phyloP scores from a whole-genome alignment of 2,797 vertebrate species.

The Ctenosaura bakeri region DNA sequence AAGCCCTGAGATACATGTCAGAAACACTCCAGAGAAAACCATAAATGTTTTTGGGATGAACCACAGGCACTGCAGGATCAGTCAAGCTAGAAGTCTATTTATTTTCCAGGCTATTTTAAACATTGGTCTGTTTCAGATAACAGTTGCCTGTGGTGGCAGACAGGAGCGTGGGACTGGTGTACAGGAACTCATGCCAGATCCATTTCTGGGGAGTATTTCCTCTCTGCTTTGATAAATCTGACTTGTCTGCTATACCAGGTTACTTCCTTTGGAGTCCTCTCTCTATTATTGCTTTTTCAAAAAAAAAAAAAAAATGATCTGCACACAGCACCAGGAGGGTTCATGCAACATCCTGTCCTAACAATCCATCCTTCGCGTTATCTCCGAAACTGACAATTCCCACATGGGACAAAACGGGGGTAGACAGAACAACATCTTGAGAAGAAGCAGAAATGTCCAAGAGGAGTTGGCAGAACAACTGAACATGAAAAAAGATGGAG shows the following conservation, averaged over 20 bases:
- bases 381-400: slow-evolving; percentile 80
- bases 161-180: slow-evolving; percentile 78
- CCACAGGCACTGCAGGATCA: slow-evolving; percentile 75
- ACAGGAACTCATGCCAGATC: slow-evolving; percentile 74
- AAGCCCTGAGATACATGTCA: slow-evolving; percentile 74
- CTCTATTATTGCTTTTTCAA: slow-evolving; percentile 74
- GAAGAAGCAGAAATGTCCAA: slow-evolving; percentile 77
- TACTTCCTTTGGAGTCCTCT: slow-evolving; percentile 76
- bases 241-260: slow-evolving; percentile 78
- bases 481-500: slow-evolving; percentile 26
- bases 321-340: slow-evolving; percentile 75
- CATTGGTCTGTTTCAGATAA: slow-evolving; percentile 78
- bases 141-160: slow-evolving; percentile 77
- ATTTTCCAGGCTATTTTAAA: slow-evolving; percentile 83
- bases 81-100: slow-evolving; percentile 76
- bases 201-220: slow-evolving; percentile 83
- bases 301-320: slow-evolving; percentile 47
- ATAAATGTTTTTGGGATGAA: slow-evolving; percentile 80
- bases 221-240: slow-evolving; percentile 81
- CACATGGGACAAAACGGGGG: slow-evolving; percentile 73
- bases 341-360: slow-evolving; percentile 79
- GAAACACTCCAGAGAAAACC: slow-evolving; percentile 81
- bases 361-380: slow-evolving; percentile 79
- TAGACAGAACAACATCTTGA: slow-evolving; percentile 77
- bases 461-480: slow-evolving; percentile 44